Base-by-base conservation (phyloP, 2,797 vertebrate species). In the Chrosomus eos region DNA sequence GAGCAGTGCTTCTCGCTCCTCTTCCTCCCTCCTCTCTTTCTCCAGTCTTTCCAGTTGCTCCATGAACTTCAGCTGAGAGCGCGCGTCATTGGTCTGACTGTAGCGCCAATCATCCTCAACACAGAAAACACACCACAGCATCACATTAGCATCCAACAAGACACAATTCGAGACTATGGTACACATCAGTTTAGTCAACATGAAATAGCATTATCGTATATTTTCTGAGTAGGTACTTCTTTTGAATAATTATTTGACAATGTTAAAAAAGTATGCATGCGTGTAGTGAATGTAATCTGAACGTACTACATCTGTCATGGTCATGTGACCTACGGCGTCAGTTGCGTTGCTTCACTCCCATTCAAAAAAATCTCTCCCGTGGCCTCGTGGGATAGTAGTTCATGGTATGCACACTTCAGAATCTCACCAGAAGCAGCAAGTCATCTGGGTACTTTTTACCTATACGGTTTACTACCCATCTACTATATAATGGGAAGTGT, bases 21-120 rank as follows among this genome's bases (percentile, higher is more conserved):
- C 97, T 86, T 97, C 96, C 79, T 96, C 96, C 83, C 92, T 97
- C 81, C 93, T 96, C 90, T 93, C 96, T 88, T 96, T 99, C 91
- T 97, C 97, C 73, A 98, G 82, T 74, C 93, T 94, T 91, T 98
- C 97, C 6, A 98, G 93, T 82, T 98, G 96, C 89, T 98, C 97
- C 78, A 99, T 92, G 91, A 97, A 99, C 86, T 91, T 97, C 86
- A 99, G 95, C 88, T 99, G 98, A 73, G 96, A 94, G 77, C 96
- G 96, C 0, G 96, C 95, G 79, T 99, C 97, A 85, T 87, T 97
- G 77, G 92, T 95, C 80, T 96, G 81, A 0, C 88, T 45, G 51
- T 97, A 95, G 51, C 90, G 93, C 86, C 92, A 91, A 87, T 93
- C 95, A 2, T 95, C 95, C 98, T 99, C 80, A 85, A 55, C 11